Conservation (phyloP, 2,797 vertebrate genomes). For the Protonibea diacanthus region DNA sequence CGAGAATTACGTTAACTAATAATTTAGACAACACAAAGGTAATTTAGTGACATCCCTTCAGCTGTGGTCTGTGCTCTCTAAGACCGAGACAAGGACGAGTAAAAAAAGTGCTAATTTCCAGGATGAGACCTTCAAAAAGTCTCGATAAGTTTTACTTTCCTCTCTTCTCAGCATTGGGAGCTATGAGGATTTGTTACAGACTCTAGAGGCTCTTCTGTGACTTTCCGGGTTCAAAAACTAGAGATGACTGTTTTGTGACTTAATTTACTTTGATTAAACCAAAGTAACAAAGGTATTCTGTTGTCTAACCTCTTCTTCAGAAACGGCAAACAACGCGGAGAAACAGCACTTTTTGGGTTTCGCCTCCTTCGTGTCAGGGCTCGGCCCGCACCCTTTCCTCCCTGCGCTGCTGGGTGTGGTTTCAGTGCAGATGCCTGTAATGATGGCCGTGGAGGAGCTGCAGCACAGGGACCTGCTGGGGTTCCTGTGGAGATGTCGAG, state of each 20-base stretch:
- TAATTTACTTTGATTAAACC: not conserved
- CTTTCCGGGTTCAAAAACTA: not conserved
- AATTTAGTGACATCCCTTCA: no score
- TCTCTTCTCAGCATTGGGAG: not conserved
- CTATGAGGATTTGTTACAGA: not conserved
- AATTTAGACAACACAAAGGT: no score
- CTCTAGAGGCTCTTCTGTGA: not conserved
- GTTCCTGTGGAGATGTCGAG: slow-evolving; percentile 91
- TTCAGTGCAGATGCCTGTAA: slow-evolving; percentile 78
- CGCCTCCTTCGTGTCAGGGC: slow-evolving; percentile 87
- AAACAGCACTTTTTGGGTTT: slow-evolving; percentile 88
- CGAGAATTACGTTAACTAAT: no score
- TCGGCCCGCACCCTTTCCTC: slow-evolving; percentile 89
- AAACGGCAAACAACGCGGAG: slow-evolving; percentile 76
- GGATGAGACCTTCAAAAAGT: no score
- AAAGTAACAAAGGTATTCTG: not conserved
- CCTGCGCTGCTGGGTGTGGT: slow-evolving; percentile 88
- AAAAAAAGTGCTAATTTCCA: no score
- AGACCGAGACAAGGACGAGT: no score
- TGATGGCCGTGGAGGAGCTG: slow-evolving; percentile 88
- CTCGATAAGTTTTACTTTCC: no score
- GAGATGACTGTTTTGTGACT: not conserved
- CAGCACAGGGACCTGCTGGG: slow-evolving; percentile 88
- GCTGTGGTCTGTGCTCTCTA: no score
- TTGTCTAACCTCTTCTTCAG: slow-evolving; percentile 63